phyloP scores from a whole-genome alignment of 2,888 invertebrate species.

The Ischnus inquisitorius region DNA sequence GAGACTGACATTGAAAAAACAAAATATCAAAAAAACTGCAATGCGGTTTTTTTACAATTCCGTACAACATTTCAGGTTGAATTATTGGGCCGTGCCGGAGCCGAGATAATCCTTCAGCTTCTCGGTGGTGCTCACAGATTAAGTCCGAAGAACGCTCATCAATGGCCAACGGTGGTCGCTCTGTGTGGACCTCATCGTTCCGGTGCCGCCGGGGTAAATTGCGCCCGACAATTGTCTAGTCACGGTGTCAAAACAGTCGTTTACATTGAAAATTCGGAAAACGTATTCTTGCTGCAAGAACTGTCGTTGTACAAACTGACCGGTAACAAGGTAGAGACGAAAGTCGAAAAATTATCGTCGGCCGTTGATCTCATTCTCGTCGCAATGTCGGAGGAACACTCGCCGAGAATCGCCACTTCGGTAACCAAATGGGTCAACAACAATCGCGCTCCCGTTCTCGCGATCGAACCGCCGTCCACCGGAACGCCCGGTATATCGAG shows the following conservation, averaged over 20 bases:
- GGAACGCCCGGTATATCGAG: constrained; percentile 88
- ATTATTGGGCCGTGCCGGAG: constrained; percentile 93
- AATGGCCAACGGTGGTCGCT: constrained; percentile 93
- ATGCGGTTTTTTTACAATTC: too few species aligned
- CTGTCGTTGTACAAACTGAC: constrained; percentile 90
- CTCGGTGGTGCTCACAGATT: constrained; percentile 94
- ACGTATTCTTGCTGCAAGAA: constrained; percentile 87
- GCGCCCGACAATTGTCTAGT: constrained; percentile 92
- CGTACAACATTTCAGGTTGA: constrained; percentile 86
- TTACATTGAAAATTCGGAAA: constrained; percentile 86
- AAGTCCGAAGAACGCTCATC: constrained; percentile 95
- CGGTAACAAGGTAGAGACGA: constrained; percentile 87
- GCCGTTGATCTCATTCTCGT: constrained; percentile 87
- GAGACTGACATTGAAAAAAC: constrained; percentile 51
- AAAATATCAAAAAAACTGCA: too few species aligned
- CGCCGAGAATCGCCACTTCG: constrained; percentile 85
- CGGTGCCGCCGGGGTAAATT: constrained; percentile 90
- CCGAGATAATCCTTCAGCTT: constrained; percentile 93
- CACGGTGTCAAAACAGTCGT: constrained; percentile 92
- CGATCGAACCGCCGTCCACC: constrained; percentile 91
- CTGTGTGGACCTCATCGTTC: constrained; percentile 90
- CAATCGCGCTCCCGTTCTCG: constrained; percentile 90
- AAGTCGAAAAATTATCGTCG: constrained; percentile 86
- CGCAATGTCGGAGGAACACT: constrained; percentile 86
- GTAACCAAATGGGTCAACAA: constrained; percentile 90